Conservation (phyloP, 2,113 vertebrate species). For the Patagioenas fasciata region DNA sequence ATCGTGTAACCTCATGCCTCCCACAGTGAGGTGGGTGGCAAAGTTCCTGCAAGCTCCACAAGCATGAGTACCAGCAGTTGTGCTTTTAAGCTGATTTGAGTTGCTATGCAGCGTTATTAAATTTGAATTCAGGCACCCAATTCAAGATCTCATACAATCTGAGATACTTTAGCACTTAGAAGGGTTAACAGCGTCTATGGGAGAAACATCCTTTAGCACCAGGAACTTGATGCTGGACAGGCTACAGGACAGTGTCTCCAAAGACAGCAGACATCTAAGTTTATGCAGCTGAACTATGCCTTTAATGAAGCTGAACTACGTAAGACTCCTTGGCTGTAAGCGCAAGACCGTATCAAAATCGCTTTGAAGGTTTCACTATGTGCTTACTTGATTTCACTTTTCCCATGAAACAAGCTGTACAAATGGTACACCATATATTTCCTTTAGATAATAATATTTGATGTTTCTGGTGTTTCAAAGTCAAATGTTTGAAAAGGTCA, state of each 20-base stretch:
- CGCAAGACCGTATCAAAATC: neutral
- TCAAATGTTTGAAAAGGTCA: neutral
- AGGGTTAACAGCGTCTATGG: neutral
- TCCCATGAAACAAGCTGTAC: neutral
- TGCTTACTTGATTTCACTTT: neutral
- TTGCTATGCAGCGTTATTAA: neutral
- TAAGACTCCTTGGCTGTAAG: neutral
- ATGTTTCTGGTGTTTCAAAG: neutral
- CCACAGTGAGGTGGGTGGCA: neutral
- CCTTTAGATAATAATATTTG: neutral
- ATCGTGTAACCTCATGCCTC: neutral
- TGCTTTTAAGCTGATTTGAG: neutral
- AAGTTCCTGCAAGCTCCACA: neutral
- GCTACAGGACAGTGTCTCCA: neutral
- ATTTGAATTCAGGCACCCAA: neutral
- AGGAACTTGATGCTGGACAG: neutral
- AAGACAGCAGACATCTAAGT: neutral
- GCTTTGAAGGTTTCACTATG: neutral
- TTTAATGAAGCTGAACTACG: neutral
- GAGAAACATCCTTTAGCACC: neutral
- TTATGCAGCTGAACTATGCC: neutral
- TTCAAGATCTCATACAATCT: neutral
- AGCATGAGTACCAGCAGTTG: neutral
- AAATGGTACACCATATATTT: accelerated
- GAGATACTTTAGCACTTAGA: neutral